A percentile compares a stretch with the other conserved stretches of the same genome.
Conservation (phyloP, 2,113 vertebrate genomes). For the Serranochromis macrocephalus region DNA sequence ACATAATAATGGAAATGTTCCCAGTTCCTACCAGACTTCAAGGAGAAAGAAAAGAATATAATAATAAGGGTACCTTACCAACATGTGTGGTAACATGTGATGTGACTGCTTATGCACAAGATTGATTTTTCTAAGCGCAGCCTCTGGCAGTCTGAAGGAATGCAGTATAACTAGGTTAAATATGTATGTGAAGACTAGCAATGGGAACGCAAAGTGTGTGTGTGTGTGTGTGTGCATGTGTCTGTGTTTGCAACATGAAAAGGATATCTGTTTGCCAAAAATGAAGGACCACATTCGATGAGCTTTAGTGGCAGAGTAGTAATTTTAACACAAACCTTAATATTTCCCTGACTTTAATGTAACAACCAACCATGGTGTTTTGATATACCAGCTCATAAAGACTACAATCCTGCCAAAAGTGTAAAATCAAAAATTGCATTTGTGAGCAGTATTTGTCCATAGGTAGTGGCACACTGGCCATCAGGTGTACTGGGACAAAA, state of each 20-base stretch:
- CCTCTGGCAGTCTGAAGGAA: conserved; percentile 1
- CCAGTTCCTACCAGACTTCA: background rate
- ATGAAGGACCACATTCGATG: background rate
- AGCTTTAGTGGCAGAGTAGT: background rate
- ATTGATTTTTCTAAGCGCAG: conserved; percentile 11
- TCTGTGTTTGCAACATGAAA: background rate
- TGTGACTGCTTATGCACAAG: conserved; percentile 1
- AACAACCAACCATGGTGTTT: background rate
- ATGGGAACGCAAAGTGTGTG: background rate
- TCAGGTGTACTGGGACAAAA: background rate
- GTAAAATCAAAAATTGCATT: background rate
- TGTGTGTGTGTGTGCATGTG: background rate
- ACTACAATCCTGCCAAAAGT: background rate
- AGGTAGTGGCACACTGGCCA: background rate
- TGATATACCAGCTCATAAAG: background rate
- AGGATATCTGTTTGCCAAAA: background rate
- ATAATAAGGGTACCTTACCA: background rate
- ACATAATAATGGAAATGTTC: conserved; percentile 10
- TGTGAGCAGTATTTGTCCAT: background rate
- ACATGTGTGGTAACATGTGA: background rate
- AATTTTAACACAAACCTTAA: background rate
- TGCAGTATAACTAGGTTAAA: conserved; percentile 2
- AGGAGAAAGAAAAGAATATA: background rate
- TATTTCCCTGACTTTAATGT: background rate
- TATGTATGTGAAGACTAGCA: background rate